Evolutionary conservation across 2,888 invertebrate genomes (phyloP), one percentile per base, ranked within the genome.

Genomic region (Drosophila colorata): DNA sequence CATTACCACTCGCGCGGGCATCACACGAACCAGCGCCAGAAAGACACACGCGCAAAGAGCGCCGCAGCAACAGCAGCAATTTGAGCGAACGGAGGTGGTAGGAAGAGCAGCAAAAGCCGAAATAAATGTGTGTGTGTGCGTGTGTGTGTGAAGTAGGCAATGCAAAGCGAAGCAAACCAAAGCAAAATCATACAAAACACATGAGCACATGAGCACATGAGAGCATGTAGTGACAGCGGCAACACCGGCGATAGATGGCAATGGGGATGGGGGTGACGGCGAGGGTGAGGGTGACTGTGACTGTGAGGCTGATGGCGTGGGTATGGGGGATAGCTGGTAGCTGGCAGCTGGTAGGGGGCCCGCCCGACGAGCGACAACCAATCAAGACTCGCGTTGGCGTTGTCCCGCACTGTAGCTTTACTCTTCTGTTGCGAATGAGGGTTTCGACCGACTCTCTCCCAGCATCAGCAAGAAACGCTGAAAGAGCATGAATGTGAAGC

Each of bases 351-450:
- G 43, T 59, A 53, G 72, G 68, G 61, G 64, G 72, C 78, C 69
- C 65, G 69, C 64, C 60, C 74, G 66, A 70, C 64, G 44, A 67
- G 69, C 71, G 25, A 60, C 86, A 73, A 86, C 87, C 88, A 85
- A 85, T 85, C 84, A 87, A 83, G 80, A 69, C 57, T 68, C 77
- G 80, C 66, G 76, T 48, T 69, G 61, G 53, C 68, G 65, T 60
- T 61, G 67, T 76, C 66, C 67, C 76, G 66, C 71, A 72, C 74
- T 80, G 74, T 69, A 74, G 86, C 82, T 68, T 59, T 72, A 65
- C 83, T 87, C 88, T 79, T 87, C 78, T 78, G 51, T 56, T 67
- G 33, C 51, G 52, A 47, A 49, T 51, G 28, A 35, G 37, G 40
- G 49, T 20, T 14, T 1, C 13, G 18, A 25, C 41, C 20, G 47